Evolutionary conservation across 2,113 vertebrate species (phyloP), one percentile per base, ranked within the genome.

Genomic region (Corythornis madagascariensis): DNA sequence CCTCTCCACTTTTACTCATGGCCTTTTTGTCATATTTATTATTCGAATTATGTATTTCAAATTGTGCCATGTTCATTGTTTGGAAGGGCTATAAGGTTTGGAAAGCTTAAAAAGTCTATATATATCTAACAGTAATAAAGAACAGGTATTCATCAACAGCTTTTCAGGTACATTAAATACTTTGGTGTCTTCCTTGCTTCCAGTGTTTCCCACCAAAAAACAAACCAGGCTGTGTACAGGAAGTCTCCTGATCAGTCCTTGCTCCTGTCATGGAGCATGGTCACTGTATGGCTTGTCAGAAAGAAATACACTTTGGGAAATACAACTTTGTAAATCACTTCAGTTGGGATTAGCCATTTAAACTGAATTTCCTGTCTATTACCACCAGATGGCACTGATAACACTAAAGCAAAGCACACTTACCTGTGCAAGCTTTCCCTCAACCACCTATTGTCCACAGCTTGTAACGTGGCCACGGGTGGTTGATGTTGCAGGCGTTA

Each of bases 371-470:
- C 33, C 77, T 33, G 13, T 12, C 15, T 59, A 8, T 47, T 75
- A 26, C 95, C 95, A 89, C 48, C 82, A 96, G 95, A 91, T 96
- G 95, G 92, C 95, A 91, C 48, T 67, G 82, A 69, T 20, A 79
- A 69, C 67, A 50, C 71, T 18, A 13, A 40, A 69, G 55, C 78
- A 74, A 50, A 56, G 38, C 43, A 42, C 35, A 17, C 35, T 75
- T 20, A 70, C 61, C 65, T 48, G 48, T 1, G 31, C 16, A 63
- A 59, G 35, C 26, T 57, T 38, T 63, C 48, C 20, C 83, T 56
- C 33, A 55, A 61, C 29, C 38, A 25, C 26, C 17, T 56, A n/a
- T 35, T 61, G 71, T 53, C 61, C 84, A 45, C 40, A 43, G 42
- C 16, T 74, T 63, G 80, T 74, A 64, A 65, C 84, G 28, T 21